A percentile compares a stretch with the other conserved stretches of the same genome.
phyloP scores from a whole-genome alignment of 2,797 vertebrate genomes.

The Macropodus opercularis region DNA sequence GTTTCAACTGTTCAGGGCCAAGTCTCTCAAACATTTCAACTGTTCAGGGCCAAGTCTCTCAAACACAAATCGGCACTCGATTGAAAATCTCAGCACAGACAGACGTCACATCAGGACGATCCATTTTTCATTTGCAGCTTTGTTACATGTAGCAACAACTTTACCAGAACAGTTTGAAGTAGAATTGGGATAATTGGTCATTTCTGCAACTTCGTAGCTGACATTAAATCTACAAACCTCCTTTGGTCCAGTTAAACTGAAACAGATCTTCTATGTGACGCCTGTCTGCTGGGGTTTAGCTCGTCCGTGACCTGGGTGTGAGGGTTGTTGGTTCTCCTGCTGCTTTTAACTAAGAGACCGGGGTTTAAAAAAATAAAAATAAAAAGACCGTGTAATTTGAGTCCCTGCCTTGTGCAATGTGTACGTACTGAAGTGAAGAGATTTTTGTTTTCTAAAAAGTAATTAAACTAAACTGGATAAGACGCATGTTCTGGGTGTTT shows the following conservation, averaged over 20 bases:
- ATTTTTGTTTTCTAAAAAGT: constrained; percentile 63
- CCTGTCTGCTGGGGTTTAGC: constrained; percentile 55
- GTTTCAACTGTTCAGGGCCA: constrained; percentile 47
- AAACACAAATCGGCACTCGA: constrained; percentile 26
- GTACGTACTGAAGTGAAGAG: constrained; percentile 72
- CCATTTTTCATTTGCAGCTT: constrained; percentile 10
- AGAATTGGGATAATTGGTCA: neutral
- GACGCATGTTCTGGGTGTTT: constrained; percentile 6
- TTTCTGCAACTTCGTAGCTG: constrained; percentile 1
- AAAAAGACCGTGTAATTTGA: neutral
- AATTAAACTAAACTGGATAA: constrained; percentile 74
- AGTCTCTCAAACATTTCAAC: constrained; percentile 53
- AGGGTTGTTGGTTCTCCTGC: constrained; percentile 58
- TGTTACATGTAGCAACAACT: neutral
- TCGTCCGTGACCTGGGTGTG: constrained; percentile 25
- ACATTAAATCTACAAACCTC: neutral
- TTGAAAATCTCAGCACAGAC: constrained; percentile 40
- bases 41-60: constrained; percentile 49
- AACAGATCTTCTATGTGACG: no score
- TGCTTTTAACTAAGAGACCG: constrained; percentile 62
- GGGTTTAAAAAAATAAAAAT: constrained; percentile 23
- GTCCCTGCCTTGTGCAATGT: constrained; percentile 69
- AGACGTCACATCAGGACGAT: constrained; percentile 31
- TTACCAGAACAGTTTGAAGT: constrained; percentile 6
- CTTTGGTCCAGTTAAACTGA: no score